Evolutionary conservation across 2,113 vertebrate genomes (phyloP), one percentile per base, ranked within the genome.

Genomic region (Perognathus longimembris): DNA sequence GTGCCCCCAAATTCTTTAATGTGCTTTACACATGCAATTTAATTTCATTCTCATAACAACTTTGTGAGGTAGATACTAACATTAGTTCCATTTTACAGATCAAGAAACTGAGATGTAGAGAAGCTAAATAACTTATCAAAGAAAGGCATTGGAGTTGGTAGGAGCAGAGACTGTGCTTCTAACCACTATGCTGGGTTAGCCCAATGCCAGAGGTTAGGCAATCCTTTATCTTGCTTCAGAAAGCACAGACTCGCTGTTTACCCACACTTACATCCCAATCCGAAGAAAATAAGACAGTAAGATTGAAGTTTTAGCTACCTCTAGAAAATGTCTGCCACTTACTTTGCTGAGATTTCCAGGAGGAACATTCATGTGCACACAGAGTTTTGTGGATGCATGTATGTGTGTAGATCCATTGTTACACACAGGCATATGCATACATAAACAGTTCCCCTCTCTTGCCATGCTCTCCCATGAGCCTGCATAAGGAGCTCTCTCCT

Each of bases 311-410:
- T n/a, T 64, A 95, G 45, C 26, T 59, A 57, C 79, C 32, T 36
- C 59, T 15, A 85, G 36, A 42, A 93, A 80, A 67, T 42, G 34
- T 8, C 34, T 70, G 40, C 34, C 45, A 14, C 54, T 85, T 78
- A 42, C 42, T 89, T 85, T 93, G 77, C 42, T 69, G 57, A 83
- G 54, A 77, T 26, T 94, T 92, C 85, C n/a, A 59, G n/a, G 71
- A 66, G 18, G 36, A 90, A 36, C 32, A 63, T 74, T 64, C 45
- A 59, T 21, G 30, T 79, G n/a, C 14, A 57, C 17, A 73, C 45
- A 45, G 17, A 74, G 21, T 24, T n/a, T 17, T 61, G 8, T 36
- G 74, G 18, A 69, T 34, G 57, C 59, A 75, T 18, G 6, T 7
- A 66, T 61, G 18, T 4, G 3, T 36, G 8, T 36, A 75, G 18